A percentile compares a stretch with the other conserved stretches of the same genome.
These are phyloP conservation scores for Hydrolagus colliei DNA, from an alignment of 2,797 vertebrate species.

Conservation along the genomic window DNA sequence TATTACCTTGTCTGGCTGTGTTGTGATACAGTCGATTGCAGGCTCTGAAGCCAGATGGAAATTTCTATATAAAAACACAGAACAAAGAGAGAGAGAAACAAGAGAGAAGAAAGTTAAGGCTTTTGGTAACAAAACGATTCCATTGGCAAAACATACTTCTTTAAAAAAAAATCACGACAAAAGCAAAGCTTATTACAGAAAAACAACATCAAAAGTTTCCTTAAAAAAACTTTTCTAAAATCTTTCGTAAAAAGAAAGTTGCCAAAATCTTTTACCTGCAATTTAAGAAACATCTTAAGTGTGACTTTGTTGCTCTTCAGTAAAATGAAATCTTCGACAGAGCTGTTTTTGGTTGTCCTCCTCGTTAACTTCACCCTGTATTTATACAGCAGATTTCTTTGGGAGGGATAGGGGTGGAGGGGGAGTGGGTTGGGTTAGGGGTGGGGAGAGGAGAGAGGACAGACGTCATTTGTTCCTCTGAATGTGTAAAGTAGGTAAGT, in stretches of 20 bases:
- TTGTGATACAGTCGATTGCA: neutral
- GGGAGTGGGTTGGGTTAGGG: too few relatives aligned
- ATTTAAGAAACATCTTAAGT: neutral
- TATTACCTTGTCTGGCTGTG: slow-evolving; percentile 2
- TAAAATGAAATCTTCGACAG: neutral
- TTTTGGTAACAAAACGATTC: neutral
- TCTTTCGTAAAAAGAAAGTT: neutral
- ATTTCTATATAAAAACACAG: neutral
- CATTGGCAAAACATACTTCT: neutral
- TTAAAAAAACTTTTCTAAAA: too few relatives aligned
- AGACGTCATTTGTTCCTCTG: too few relatives aligned
- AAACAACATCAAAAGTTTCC: too few relatives aligned
- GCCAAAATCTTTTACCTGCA: neutral
- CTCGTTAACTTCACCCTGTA: neutral
- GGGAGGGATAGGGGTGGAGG: too few relatives aligned
- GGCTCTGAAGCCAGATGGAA: neutral
- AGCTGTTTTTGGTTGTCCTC: neutral
- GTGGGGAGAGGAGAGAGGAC: too few relatives aligned
- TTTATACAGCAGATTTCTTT: neutral
- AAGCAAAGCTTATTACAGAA: too few relatives aligned
- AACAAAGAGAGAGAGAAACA: too few relatives aligned
- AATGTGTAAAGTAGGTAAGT: too few relatives aligned
- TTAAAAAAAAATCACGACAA: neutral
- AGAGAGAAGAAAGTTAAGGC: too few relatives aligned
- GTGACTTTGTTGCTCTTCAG: neutral